Evolutionary conservation across 2,113 vertebrate genomes (phyloP).

Genomic region (Fregata magnificens): DNA sequence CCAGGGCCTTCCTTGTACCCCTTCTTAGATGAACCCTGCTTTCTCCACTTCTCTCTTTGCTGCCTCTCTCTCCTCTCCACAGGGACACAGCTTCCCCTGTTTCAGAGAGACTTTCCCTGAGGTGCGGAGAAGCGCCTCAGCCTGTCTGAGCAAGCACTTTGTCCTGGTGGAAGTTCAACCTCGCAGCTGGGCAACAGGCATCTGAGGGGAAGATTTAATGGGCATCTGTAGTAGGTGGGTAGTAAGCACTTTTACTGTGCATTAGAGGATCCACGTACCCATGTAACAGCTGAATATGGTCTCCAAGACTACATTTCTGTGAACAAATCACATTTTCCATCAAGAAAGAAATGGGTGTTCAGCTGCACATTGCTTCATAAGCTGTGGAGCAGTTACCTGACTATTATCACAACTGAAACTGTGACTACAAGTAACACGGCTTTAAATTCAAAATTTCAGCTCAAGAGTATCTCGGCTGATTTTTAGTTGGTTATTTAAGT

Average conservation of each 20-base stretch:
- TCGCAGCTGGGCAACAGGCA: neutral
- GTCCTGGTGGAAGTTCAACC: neutral
- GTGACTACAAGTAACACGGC: neutral
- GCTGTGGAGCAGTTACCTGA: neutral
- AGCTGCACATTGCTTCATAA: neutral
- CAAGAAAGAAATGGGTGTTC: neutral
- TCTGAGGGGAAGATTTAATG: neutral
- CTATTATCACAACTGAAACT: neutral
- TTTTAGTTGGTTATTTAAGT: neutral
- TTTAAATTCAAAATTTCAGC: neutral
- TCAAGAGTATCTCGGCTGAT: neutral
- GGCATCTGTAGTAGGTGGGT: neutral
- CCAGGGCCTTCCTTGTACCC: neutral
- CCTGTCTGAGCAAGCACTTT: neutral
- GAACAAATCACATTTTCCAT: neutral
- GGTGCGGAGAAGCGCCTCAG: accelerated
- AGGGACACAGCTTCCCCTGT: neutral
- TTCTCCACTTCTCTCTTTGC: neutral
- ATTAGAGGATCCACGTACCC: neutral
- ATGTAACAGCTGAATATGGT: neutral
- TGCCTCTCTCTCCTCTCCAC: neutral
- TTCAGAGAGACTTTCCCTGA: neutral
- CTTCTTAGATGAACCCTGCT: neutral
- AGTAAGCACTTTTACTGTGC: neutral
- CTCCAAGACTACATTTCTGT: neutral